A percentile compares a stretch with the other conserved stretches of the same genome.
These are phyloP conservation scores for Trichosurus vulpecula DNA, from an alignment of 2,797 vertebrate genomes.

Conservation along the genomic window DNA sequence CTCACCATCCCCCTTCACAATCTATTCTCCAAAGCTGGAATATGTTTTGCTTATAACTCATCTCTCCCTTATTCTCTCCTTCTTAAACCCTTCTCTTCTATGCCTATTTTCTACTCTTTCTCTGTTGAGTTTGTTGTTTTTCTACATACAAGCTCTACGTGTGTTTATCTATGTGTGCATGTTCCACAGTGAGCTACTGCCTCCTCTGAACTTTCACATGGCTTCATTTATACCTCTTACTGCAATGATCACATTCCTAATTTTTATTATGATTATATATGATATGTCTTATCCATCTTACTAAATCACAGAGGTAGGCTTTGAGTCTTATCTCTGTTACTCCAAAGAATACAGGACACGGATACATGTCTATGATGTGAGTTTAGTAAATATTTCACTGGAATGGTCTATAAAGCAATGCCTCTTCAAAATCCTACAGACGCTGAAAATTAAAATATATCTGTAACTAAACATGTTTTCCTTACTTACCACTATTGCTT, in stretches of 20 bases:
- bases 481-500: background rate
- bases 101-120: background rate
- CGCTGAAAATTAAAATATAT: background rate
- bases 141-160: background rate
- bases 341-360: background rate
- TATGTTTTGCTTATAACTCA: background rate
- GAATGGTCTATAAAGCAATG: background rate
- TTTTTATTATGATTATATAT: background rate
- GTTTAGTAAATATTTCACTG: background rate
- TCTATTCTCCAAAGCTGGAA: background rate
- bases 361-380: background rate
- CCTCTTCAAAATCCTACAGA: background rate
- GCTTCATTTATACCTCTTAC: background rate
- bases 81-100: background rate
- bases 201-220: background rate
- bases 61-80: background rate
- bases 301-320: background rate
- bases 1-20: background rate
- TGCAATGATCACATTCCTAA: background rate
- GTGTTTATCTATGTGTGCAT: background rate
- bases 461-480: background rate
- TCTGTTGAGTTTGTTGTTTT: background rate
- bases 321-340: background rate
- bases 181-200: background rate
- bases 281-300: background rate